phyloP scores from a whole-genome alignment of 2,888 invertebrate species.

The Amphimallon solstitiale region DNA sequence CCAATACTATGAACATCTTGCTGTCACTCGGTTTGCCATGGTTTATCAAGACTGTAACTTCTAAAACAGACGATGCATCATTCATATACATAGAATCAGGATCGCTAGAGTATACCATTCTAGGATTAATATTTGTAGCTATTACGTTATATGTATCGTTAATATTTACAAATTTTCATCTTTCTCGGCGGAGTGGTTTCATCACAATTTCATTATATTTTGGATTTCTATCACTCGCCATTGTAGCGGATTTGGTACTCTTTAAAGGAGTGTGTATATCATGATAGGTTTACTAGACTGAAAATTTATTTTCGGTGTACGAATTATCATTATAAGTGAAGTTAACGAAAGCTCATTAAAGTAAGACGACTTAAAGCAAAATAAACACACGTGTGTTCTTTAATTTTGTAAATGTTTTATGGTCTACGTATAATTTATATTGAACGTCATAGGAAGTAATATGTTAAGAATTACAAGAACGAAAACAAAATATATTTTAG shows the following conservation, averaged over 20 bases:
- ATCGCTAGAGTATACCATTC: slow-evolving; percentile 84
- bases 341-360: too few species aligned
- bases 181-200: slow-evolving; percentile 76
- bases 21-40: slow-evolving; percentile 86
- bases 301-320: too few species aligned
- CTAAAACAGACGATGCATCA: slow-evolving; percentile 60
- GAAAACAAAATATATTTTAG: too few species aligned
- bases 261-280: slow-evolving; percentile 41
- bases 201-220: slow-evolving; percentile 74
- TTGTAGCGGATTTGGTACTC: slow-evolving; percentile 76
- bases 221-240: slow-evolving; percentile 78
- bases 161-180: slow-evolving; percentile 74
- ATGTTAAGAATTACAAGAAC: too few species aligned
- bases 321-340: too few species aligned
- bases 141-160: slow-evolving; percentile 75
- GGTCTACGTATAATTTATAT: too few species aligned
- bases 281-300: too few species aligned
- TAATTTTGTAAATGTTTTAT: too few species aligned
- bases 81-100: slow-evolving; percentile 78
- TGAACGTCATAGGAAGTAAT: too few species aligned
- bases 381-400: too few species aligned
- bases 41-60: slow-evolving; percentile 77
- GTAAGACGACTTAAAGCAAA: too few species aligned
- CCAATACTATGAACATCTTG: slow-evolving; percentile 85
- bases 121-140: slow-evolving; percentile 81